Base-by-base conservation (phyloP, 2,113 vertebrate species). In the Centrocercus urophasianus region DNA sequence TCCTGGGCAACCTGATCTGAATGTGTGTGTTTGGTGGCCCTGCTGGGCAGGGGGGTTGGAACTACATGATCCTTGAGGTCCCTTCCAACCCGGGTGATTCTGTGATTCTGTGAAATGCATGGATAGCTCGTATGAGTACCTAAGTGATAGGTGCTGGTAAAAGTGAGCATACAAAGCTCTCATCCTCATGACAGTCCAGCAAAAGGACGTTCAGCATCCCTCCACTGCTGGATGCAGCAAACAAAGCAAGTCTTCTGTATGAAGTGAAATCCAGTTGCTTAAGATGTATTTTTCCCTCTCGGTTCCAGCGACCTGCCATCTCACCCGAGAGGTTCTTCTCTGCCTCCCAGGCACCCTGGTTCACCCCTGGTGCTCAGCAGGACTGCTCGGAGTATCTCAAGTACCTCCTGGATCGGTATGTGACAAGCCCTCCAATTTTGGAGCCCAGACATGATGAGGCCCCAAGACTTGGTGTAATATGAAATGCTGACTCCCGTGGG, bases 381-480 rank as follows among this genome's bases (percentile, higher is more conserved):
- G 98, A 98, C 96, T 98, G 98, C 93, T 98, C 98, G 0, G 98
- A 98, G 83, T 98, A 98, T 72, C 97, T 98, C 79, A 98, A 98
- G 89, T 98, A 98, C 75, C 89, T 98, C 76, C 97, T 98, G 65
- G 98, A 98, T 95, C 94, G 98, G 98, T 98, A 95, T 2, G 98
- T 92, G 76, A 66, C 0, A 32, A 40, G 38, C 0, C 1, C 11
- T 0, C 0, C 30, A 40, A 27, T 36, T 88, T 56, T 0, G 1
- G 43, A 86, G 48, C 48, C 25, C 8, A 32, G 50, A 81, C 47
- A 50, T 20, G 36, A 1, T 0, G 0, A 8, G 0, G 0, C 43
- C 45, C 65, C 32, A 36, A 64, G 47, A 48, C 10, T 8, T 2
- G 1, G 1, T 1, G 5, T 22, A 12, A 40, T 6, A 27, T 47